These are phyloP conservation scores for Sylvilagus bachmani DNA, from an alignment of 2,113 vertebrate species.

Conservation along the genomic window DNA sequence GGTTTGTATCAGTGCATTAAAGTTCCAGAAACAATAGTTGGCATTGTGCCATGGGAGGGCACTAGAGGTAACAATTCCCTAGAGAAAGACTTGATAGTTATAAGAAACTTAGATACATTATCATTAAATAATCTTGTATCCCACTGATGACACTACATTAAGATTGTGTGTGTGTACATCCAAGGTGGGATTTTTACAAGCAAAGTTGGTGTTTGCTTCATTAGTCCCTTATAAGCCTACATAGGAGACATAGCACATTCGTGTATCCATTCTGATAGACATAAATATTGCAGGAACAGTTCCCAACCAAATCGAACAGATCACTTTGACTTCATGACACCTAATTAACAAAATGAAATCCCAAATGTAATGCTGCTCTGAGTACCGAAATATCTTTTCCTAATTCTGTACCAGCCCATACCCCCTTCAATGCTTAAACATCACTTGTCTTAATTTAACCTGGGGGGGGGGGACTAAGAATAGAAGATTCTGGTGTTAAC, in stretches of 20 bases:
- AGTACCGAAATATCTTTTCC: conserved; percentile 8
- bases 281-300: background rate
- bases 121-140: background rate
- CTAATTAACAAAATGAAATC: background rate
- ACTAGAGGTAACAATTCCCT: background rate
- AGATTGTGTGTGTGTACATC: background rate
- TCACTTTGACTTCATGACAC: background rate
- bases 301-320: background rate
- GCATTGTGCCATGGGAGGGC: background rate
- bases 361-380: background rate
- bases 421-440: too few relatives aligned
- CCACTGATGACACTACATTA: background rate
- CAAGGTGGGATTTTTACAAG: background rate
- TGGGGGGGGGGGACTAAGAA: background rate
- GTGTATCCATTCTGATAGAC: background rate
- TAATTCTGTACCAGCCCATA: background rate
- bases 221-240: background rate
- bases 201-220: background rate
- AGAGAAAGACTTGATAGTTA: background rate
- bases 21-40: conserved; percentile 21
- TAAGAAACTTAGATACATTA: background rate
- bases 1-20: conserved; percentile 1
- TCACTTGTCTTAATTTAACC: background rate
- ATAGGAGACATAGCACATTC: background rate
- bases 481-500: background rate